Base-by-base conservation (phyloP, 1,140 invertebrate genomes). In the Centruroides sculpturatus region DNA sequence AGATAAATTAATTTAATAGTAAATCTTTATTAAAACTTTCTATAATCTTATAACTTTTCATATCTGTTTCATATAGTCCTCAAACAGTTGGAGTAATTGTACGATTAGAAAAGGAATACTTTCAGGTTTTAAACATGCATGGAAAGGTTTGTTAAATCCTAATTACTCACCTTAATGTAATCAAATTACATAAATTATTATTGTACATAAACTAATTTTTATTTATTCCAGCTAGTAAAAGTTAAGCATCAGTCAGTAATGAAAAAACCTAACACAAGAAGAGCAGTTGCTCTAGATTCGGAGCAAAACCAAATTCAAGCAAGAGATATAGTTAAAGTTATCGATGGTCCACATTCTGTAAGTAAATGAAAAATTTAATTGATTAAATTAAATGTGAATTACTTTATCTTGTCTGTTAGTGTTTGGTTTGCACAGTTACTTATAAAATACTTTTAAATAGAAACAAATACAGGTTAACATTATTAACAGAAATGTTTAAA, bases 51-150 rank as follows among this genome's bases (percentile, higher is more conserved):
- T 23, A 23, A 23, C 23, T 23, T 23, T 23, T 23, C 2, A 23
- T 23, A 23, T 23, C 23, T 23, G 23, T 23, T 23, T 23, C 23
- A 23, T 23, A 23, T 68, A 85, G 83, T 75, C 81, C 88, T 0
- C 90, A 98, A 73, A 97, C 90, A 50, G 93, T 98, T 8, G 96
- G 94, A 13, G 91, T 95, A 0, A 98, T 99, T 66, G 91, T 98
- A 0, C 79, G 93, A 34, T 75, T 99, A 54, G 94, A 99, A 72
- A 85, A 90, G 62, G 95, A 98, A 72, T 89, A 89, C 70, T 97
- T 98, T 71, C 92, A 98, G 68, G 76, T 85, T 4, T 70, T 84
- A 10, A 81, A 77, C 64, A 81, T 80, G 78, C 74, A 80, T 70
- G 92, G 92, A 23, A 96, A 96, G 76, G 85, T 79, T 58, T 54